Percentiles rank a stretch among this genome's conserved stretches.
phyloP scores from a whole-genome alignment of 2,888 invertebrate genomes.

The Micropterix aruncella region DNA sequence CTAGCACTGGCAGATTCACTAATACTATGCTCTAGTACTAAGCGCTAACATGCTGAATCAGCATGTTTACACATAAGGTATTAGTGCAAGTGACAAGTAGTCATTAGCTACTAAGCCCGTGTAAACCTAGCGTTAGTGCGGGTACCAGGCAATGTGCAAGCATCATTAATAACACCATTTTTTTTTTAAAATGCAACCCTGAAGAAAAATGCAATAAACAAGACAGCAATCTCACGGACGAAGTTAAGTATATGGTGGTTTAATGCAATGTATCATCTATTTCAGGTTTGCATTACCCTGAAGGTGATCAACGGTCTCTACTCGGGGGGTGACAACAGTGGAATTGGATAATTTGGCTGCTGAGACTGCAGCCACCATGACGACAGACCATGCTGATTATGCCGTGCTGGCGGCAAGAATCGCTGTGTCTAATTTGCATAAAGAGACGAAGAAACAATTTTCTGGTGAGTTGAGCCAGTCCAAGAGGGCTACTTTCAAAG shows the following conservation, averaged over 20 bases:
- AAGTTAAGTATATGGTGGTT: not conserved
- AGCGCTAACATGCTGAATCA: too few species aligned
- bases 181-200: not conserved
- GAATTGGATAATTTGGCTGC: constrained; percentile 97
- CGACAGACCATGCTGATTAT: constrained; percentile 95
- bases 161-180: not conserved
- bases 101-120: too few species aligned
- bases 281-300: constrained; percentile 64
- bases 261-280: constrained; percentile 4
- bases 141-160: not conserved
- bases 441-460: constrained; percentile 92
- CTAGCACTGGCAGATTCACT: too few species aligned
- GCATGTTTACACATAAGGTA: too few species aligned
- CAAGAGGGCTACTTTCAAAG: too few species aligned
- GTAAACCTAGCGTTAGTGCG: too few species aligned
- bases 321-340: constrained; percentile 90
- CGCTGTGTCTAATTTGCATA: constrained; percentile 94
- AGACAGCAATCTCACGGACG: not conserved
- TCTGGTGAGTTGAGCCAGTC: constrained; percentile 63
- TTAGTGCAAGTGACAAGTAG: too few species aligned
- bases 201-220: not conserved
- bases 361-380: constrained; percentile 97
- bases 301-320: constrained; percentile 94
- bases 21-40: too few species aligned
- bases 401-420: constrained; percentile 80